Base-by-base conservation (phyloP, 2,888 invertebrate species). In the Cantharis rustica region DNA sequence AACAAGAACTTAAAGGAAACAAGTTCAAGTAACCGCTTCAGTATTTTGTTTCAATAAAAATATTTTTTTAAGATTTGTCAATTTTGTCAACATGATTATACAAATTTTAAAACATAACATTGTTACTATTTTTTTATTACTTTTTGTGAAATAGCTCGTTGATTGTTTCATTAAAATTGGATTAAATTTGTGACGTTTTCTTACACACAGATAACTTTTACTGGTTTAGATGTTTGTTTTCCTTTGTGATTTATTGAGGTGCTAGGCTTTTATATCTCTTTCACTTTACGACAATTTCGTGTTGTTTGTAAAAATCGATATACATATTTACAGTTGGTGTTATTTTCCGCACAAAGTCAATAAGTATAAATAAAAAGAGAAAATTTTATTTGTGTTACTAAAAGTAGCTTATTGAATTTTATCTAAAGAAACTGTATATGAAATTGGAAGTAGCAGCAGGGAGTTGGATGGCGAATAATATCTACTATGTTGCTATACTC, bases 1-100 rank as follows among this genome's bases (percentile, higher is more conserved):
- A 88, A 75, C 86, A 87, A 77, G 78, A 82, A 13, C 80, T 86
- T 15, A 86, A 84, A 68, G 72, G 68, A 9, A 72, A 17, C 61
- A 72, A 68, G 68, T 16, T n/a, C 1, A 71, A 69, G n/a, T 47
- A 47, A n/a, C n/a, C n/a, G n/a, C 2, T 47, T 23, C 7, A 23
- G 1, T 23, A 2, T 17, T 27, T 27, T 27, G 11, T 27, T 27
- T 27, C 2, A 27, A 3, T 11, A 13, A 13, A 31, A 31, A 31
- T 31, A 13, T 27, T 11, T 27, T 4, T 27, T 2, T 31, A 31
- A 31, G 13, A 13, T 31, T 31, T 31, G 31, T 11, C 10, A 31
- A 13, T 31, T 11, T 31, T 31, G 31, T 13, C 31, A 13, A 4
- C 11, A 0, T 31, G 31, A 31, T 4, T 13, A 31, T 31, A 13